Percentiles rank a stretch among this genome's conserved stretches.
Conservation (phyloP, 2,797 vertebrate species). For the Fistularia tabacaria region DNA sequence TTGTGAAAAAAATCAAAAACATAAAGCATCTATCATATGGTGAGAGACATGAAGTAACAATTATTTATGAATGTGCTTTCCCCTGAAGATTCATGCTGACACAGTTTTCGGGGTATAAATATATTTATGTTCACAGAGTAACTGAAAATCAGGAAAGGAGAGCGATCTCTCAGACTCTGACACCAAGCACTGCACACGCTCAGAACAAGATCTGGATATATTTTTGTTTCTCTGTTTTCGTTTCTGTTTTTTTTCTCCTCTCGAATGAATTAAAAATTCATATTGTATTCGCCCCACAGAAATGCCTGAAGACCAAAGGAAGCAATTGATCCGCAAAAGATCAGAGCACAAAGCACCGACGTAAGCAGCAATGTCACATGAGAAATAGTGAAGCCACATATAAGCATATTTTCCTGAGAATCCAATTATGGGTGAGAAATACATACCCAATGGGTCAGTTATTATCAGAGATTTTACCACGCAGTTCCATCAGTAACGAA, state of each 20-base stretch:
- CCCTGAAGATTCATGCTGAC: background rate
- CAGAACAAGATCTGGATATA: background rate
- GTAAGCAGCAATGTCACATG: no score
- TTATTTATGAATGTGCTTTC: background rate
- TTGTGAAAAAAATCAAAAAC: no score
- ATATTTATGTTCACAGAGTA: background rate
- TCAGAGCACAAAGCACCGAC: background rate
- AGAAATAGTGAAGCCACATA: no score
- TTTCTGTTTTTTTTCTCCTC: no score
- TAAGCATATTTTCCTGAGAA: no score
- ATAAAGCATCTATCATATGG: background rate
- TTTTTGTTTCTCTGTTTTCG: no score
- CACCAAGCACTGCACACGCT: background rate
- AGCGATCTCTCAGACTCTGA: background rate
- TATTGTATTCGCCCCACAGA: background rate
- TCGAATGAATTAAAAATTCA: background rate
- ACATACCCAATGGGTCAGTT: no score
- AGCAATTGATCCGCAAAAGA: background rate
- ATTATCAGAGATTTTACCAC: no score
- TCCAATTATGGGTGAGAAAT: no score
- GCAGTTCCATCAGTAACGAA: no score
- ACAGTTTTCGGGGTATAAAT: background rate
- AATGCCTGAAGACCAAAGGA: background rate
- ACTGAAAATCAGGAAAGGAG: background rate
- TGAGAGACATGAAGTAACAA: background rate